Evolutionary conservation across 2,797 vertebrate genomes (phyloP), one percentile per base, ranked within the genome.

Genomic region (Corythornis leucogaster): DNA sequence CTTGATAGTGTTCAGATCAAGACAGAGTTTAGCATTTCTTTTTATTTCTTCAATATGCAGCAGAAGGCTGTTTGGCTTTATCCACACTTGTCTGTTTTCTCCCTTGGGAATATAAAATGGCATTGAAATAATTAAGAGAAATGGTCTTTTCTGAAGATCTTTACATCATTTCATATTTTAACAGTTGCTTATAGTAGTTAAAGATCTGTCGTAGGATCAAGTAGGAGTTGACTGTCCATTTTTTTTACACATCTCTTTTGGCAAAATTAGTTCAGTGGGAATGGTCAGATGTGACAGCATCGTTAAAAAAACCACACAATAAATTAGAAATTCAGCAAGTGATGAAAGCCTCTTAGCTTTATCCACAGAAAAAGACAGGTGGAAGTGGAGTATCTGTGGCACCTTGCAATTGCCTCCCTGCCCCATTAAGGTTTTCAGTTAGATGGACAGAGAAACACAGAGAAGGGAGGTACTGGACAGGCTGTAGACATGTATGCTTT

Each of bases 341-440:
- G 14, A n/a, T 66, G 61, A 90, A 85, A 91, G 8, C 12, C 48
- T 55, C 77, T 20, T 17, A 86, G 45, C 78, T 63, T 38, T 38
- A 77, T 24, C 48, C 63, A 62, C 70, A 71, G 53, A 80, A 89
- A 79, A 30, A 30, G 17, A 46, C 18, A 55, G 33, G 19, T 19
- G 42, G 40, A 89, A 80, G 38, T 15, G 22, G 24, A 63, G 31
- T 43, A 40, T 30, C 64, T 35, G 24, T 48, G 40, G 28, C 12
- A 59, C 14, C 28, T 80, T 59, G 26, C 9, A 55, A 7, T 53
- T 62, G 15, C 12, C 21, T 61, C 5, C 0, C 8, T 75, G 35
- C 4, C 51, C 11, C 3, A 2, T 28, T 50, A 51, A 63, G n/a
- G 22, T 7, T 26, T 75, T 71, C 3, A 0, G 7, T 68, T 25